Evolutionary conservation across 2,113 vertebrate genomes (phyloP), one percentile per base, ranked within the genome.

Genomic region (Neodontobutis hainanensis): DNA sequence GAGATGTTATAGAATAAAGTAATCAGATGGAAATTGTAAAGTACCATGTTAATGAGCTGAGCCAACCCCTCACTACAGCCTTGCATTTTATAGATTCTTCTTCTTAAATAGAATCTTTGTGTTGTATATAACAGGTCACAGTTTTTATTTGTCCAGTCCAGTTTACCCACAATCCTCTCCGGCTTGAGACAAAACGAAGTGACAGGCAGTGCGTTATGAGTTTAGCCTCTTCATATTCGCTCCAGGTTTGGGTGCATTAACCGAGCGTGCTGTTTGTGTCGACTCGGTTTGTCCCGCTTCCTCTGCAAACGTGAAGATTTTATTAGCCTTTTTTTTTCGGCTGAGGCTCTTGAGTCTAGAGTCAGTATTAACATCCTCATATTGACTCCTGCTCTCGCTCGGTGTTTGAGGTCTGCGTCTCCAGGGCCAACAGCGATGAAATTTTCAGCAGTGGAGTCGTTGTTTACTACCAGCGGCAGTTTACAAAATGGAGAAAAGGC

Each of bases 381-480:
- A 15, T 35, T 9, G 46, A 34, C 61, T 56, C 57, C 51, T 57
- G 62, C 16, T 65, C 12, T 14, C 40, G 12, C n/a, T 0, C 19
- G 8, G 15, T 42, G 35, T 67, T 67, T 62, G 58, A 38, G 8
- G 36, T 61, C 55, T 14, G 8, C 4, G 14, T 38, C 57, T 11
- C 0, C n/a, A 6, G 11, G 50, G 5, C 40, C 3, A 32, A 40
- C 67, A 34, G 0, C 11, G 16, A 63, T 77, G 3, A 65, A 42
- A 51, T n/a, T 61, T 72, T 52, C 38, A 77, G 68, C 56, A 66
- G 58, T 16, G 38, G 8, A 38, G 19, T 1, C 34, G 45, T 52
- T 35, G 9, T 52, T 78, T 72, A 40, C 47, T 48, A 59, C 59
- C 46, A 35, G 43, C 5, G 0, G 32, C 57, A 51, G 62, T 42